Evolutionary conservation across 2,888 invertebrate genomes (phyloP).

Genomic region (Spodoptera picta): DNA sequence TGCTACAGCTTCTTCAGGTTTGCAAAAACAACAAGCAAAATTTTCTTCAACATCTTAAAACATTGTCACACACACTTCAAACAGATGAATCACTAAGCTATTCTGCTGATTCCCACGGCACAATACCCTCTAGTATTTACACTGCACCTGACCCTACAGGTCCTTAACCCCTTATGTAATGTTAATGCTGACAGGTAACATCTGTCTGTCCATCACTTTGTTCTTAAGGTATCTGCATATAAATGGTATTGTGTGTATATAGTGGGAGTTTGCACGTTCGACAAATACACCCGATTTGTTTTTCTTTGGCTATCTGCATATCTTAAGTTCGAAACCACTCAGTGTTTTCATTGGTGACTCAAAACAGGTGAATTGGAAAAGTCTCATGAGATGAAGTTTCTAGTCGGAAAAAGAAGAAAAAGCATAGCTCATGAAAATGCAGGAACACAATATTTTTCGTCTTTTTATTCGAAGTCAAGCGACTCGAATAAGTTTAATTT

Average conservation of each 20-base stretch:
- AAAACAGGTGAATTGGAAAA: conserved; percentile 7
- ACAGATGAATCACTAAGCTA: conserved; percentile 26
- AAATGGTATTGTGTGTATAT: conserved; percentile 62
- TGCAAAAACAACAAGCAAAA: background rate
- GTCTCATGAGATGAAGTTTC: background rate
- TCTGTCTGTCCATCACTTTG: conserved; percentile 62
- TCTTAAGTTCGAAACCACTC: conserved; percentile 25
- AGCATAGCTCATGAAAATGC: no score
- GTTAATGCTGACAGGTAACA: conserved; percentile 60
- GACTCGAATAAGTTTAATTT: no score
- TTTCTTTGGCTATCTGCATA: conserved; percentile 43
- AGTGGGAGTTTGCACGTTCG: conserved; percentile 36
- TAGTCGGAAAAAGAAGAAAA: no score
- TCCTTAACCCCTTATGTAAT: conserved; percentile 61
- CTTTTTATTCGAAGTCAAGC: no score
- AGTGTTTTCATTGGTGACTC: conserved; percentile 13
- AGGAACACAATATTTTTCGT: no score
- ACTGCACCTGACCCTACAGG: conserved; percentile 45
- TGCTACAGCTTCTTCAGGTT: no score
- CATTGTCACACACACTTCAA: background rate
- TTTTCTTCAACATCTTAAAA: background rate
- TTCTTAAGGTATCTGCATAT: conserved; percentile 63
- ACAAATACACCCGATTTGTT: conserved; percentile 50
- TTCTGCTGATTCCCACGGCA: conserved; percentile 40
- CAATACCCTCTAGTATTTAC: conserved; percentile 39